Evolutionary conservation across 2,113 vertebrate genomes (phyloP), one percentile per base, ranked within the genome.

Genomic region (Furnarius figulus): DNA sequence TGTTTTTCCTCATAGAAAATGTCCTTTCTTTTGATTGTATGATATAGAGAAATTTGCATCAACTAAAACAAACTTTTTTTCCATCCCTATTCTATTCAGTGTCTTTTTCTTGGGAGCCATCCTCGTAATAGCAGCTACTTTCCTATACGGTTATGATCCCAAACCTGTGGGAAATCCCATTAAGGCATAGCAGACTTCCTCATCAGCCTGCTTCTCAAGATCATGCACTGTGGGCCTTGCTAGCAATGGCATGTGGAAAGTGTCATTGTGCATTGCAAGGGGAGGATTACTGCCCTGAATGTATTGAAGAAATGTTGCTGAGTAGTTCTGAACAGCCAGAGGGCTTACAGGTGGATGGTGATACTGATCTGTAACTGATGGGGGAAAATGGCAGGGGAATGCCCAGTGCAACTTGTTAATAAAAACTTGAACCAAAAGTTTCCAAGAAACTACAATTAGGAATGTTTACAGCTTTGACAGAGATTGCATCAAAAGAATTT

Each of bases 41-140:
- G 79, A 23, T 33, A 5, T 71, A 50, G 66, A 79, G 42, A 65
- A 68, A 58, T 80, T 67, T 53, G 16, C 28, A 37, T 86, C 46
- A 46, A 58, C 70, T 94, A 27, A 90, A 94, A 37, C 2, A 5
- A 85, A 7, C 76, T 68, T 75, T 83, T 66, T 76, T 95, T 67
- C 53, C 56, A 25, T 73, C 95, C 52, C 59, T 80, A 0, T 96
- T 89, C 33, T 81, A 33, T 96, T 77, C 93, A 99, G 99, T 65
- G 98, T 99, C 55, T 99, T 99, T 97, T 99, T 99, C 97, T 77
- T 99, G 15, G 99, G 99, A 94, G 98, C 99, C 81, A 9, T 99
- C 94, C 97, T 99, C 93, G 99, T 99, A 96, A 99, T 99, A 92
- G 89, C 94, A 75, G 99, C 99, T 70, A 99, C 99, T 91, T 99